Evolutionary conservation across 2,797 vertebrate genomes (phyloP).

Genomic region (Phyllotis vaccarum): DNA sequence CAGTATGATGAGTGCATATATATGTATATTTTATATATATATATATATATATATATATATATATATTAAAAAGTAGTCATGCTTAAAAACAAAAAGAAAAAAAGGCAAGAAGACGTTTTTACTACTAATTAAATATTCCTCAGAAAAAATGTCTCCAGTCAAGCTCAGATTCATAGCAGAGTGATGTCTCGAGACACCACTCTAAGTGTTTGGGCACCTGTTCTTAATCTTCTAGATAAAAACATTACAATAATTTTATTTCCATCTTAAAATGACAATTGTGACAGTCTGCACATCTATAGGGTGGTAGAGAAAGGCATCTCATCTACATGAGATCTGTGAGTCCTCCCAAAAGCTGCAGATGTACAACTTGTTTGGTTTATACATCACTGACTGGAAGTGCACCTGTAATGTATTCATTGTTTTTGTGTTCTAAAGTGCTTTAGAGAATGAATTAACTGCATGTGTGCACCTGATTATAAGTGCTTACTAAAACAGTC

Average conservation of each 20-base stretch:
- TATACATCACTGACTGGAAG: background rate
- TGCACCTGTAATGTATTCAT: background rate
- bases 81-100: background rate
- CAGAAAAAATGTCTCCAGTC: background rate
- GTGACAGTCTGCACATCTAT: slow-evolving; percentile 24
- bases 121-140: background rate
- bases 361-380: slow-evolving; percentile 36
- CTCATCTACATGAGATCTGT: background rate
- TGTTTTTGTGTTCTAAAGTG: background rate
- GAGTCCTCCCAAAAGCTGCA: background rate
- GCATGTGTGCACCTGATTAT: background rate
- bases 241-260: background rate
- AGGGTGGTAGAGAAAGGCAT: background rate
- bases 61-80: background rate
- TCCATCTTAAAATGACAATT: slow-evolving; percentile 52
- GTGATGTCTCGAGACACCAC: background rate
- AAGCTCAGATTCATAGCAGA: background rate
- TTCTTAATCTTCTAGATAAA: background rate
- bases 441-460: background rate
- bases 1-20: background rate
- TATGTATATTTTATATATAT: no score
- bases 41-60: no score
- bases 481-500: background rate
- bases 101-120: background rate
- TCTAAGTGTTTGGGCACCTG: slow-evolving; percentile 57